A percentile compares a stretch with the other conserved stretches of the same genome.
phyloP scores from a whole-genome alignment of 2,113 vertebrate genomes.

The Ammospiza caudacuta region DNA sequence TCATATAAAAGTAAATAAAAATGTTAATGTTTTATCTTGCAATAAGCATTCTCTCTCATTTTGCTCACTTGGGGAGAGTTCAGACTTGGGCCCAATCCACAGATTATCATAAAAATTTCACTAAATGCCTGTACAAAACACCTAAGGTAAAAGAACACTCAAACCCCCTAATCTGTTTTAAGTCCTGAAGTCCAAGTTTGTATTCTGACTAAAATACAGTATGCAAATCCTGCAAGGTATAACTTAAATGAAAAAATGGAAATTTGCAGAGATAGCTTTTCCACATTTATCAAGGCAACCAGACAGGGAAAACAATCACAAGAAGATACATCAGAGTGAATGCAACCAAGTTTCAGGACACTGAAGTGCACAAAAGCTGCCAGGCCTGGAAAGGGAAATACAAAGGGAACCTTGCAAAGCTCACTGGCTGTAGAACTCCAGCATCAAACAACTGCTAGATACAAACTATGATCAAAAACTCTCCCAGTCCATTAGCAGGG shows the following conservation, averaged over 20 bases:
- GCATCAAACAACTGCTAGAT: conserved; percentile 15
- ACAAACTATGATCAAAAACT: not conserved
- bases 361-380: not conserved
- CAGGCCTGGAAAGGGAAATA: not conserved
- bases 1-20: not conserved
- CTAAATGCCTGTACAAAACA: not conserved
- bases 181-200: not conserved
- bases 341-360: not conserved
- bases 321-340: not conserved
- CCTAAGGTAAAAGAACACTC: not conserved
- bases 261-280: not conserved
- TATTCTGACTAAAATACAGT: not conserved
- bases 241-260: not conserved
- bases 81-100: not conserved
- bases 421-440: not conserved
- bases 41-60: not conserved
- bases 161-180: not conserved
- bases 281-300: not conserved
- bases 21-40: not conserved
- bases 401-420: conserved; percentile 2
- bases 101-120: not conserved
- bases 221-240: not conserved
- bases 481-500: not conserved
- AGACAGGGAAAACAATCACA: not conserved
- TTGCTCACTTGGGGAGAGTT: not conserved